These are phyloP conservation scores for Progne subis DNA, from an alignment of 2,113 vertebrate genomes.

Conservation along the genomic window DNA sequence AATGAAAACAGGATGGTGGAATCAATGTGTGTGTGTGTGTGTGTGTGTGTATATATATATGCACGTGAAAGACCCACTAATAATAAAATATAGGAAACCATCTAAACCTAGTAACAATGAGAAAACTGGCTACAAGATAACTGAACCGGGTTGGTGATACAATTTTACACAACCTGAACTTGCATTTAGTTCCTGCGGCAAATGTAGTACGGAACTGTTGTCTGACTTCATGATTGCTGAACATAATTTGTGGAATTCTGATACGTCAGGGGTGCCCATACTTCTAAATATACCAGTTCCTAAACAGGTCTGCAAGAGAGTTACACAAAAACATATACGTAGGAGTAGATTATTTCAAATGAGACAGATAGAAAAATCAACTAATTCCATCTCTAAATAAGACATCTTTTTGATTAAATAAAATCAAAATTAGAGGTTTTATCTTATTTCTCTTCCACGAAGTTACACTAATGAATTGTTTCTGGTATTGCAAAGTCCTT, in stretches of 20 bases:
- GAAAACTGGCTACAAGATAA: background rate
- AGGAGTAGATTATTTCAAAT: background rate
- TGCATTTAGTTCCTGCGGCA: background rate
- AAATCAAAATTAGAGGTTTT: background rate
- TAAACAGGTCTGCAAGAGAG: background rate
- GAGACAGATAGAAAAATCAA: background rate
- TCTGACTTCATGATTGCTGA: background rate
- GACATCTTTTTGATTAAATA: background rate
- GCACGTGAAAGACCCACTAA: background rate
- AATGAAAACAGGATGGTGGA: background rate
- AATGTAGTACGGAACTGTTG: rapidly evolving
- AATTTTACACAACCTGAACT: background rate
- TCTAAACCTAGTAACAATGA: background rate
- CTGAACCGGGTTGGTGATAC: rapidly evolving
- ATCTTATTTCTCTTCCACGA: background rate
- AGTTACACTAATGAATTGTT: background rate
- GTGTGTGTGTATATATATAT: rapidly evolving
- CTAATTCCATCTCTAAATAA: background rate
- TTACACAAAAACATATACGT: background rate
- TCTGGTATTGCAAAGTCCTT: background rate
- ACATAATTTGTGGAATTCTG: background rate
- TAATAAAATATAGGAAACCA: background rate
- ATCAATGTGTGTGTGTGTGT: too few species aligned
- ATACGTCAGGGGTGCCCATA: rapidly evolving
- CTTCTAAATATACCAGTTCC: background rate